These are phyloP conservation scores for Pollenia labialis DNA, from an alignment of 2,888 invertebrate species.

Conservation along the genomic window DNA sequence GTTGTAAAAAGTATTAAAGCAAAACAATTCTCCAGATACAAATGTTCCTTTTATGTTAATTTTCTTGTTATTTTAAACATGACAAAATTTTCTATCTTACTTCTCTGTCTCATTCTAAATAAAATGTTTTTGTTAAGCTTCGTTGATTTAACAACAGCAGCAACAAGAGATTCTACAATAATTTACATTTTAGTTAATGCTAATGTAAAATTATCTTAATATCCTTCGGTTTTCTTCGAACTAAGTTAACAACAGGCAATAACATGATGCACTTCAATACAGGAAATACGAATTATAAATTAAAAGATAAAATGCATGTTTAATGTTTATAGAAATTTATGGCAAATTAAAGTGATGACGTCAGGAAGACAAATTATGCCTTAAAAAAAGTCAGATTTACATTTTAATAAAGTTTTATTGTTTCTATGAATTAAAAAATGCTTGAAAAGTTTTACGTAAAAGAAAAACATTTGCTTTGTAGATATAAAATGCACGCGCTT, in stretches of 20 bases:
- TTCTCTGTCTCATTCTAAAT: constrained; percentile 38
- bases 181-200: constrained; percentile 59
- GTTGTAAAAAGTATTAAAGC: neutral
- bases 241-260: neutral
- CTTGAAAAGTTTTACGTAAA: no score
- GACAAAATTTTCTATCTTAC: constrained; percentile 37
- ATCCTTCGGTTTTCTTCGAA: constrained; percentile 60
- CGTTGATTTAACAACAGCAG: constrained; percentile 35
- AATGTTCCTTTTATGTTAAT: constrained; percentile 43
- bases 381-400: no score
- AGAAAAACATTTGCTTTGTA: no score
- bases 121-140: constrained; percentile 56
- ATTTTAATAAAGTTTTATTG: no score
- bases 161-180: constrained; percentile 16
- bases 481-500: no score
- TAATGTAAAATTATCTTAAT: constrained; percentile 59
- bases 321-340: constrained; percentile 8
- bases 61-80: constrained; percentile 53
- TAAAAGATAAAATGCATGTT: constrained; percentile 32
- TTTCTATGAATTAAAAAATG: no score
- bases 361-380: constrained; percentile 4
- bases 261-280: constrained; percentile 15
- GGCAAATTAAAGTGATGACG: constrained; percentile 32
- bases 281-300: constrained; percentile 44
- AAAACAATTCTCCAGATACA: constrained; percentile 38